Conservation (phyloP, 2,888 invertebrate species). For the Drosophila percnosoma region DNA sequence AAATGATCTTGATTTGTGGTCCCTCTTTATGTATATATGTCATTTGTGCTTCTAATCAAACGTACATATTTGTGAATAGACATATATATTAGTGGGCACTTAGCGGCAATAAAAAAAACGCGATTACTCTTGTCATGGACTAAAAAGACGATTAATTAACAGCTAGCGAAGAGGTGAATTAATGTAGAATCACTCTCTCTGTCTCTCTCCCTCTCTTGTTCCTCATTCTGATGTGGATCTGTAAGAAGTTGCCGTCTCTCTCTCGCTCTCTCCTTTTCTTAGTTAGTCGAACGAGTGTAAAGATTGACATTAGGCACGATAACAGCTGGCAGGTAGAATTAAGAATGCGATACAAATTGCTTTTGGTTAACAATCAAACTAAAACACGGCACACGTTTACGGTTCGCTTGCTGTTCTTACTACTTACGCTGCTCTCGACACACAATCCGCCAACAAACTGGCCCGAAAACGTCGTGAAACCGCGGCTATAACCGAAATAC, state of each 20-base stretch:
- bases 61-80: not conserved
- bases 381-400: not conserved
- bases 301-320: slow-evolving; percentile 26
- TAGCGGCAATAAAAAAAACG: not conserved
- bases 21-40: not conserved
- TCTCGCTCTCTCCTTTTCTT: not conserved
- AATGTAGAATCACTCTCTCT: slow-evolving; percentile 1
- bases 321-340: slow-evolving; percentile 15
- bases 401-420: slow-evolving; percentile 36
- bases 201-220: not conserved
- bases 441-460: slow-evolving; percentile 71
- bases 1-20: slow-evolving; percentile 27
- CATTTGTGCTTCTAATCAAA: not conserved
- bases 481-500: slow-evolving; percentile 65
- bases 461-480: slow-evolving; percentile 49
- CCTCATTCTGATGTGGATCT: not conserved
- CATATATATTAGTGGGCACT: not conserved
- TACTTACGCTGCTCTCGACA: slow-evolving; percentile 66
- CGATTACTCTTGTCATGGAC: not conserved
- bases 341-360: slow-evolving; percentile 6
- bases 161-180: slow-evolving; percentile 4
- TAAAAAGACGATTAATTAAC: slow-evolving; percentile 3
- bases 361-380: not conserved
- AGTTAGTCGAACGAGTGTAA: not conserved
- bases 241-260: not conserved